A percentile compares a stretch with the other conserved stretches of the same genome.
Conservation (phyloP, 2,797 vertebrate species). For the Pipistrellus nathusii region DNA sequence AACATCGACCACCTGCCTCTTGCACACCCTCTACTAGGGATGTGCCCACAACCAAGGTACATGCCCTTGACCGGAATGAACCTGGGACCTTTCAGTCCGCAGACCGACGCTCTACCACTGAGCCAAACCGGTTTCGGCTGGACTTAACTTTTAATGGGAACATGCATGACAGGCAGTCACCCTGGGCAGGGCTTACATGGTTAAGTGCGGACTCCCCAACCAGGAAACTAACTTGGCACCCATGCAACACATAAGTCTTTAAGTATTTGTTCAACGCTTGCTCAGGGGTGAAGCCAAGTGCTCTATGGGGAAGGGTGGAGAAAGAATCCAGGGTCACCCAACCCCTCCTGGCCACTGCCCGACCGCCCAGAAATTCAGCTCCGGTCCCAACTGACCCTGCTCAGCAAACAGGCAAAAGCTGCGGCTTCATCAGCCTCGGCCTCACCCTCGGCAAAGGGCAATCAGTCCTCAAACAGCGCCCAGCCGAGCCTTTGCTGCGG, state of each 20-base stretch:
- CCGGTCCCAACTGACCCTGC: neutral
- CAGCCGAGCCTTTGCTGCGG: neutral
- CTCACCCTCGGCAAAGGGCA: neutral
- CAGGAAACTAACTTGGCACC: constrained; percentile 28
- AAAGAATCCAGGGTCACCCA: neutral
- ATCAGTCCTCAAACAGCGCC: neutral
- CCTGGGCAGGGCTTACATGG: neutral
- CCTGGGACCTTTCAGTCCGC: no score
- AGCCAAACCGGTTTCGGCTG: no score
- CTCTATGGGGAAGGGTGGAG: neutral
- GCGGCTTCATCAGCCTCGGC: neutral
- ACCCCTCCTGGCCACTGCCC: neutral
- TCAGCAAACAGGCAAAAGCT: neutral
- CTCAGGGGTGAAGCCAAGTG: constrained; percentile 29
- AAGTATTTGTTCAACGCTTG: constrained; percentile 42
- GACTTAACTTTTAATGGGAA: neutral
- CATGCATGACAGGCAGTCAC: neutral
- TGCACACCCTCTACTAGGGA: no score
- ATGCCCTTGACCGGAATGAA: no score
- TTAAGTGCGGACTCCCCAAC: neutral
- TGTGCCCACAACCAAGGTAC: no score
- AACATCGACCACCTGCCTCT: no score
- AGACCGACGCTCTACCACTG: no score
- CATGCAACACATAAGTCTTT: neutral
- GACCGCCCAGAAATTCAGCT: neutral